Evolutionary conservation across 2,888 invertebrate species (phyloP).

Genomic region (Volucella inflata): DNA sequence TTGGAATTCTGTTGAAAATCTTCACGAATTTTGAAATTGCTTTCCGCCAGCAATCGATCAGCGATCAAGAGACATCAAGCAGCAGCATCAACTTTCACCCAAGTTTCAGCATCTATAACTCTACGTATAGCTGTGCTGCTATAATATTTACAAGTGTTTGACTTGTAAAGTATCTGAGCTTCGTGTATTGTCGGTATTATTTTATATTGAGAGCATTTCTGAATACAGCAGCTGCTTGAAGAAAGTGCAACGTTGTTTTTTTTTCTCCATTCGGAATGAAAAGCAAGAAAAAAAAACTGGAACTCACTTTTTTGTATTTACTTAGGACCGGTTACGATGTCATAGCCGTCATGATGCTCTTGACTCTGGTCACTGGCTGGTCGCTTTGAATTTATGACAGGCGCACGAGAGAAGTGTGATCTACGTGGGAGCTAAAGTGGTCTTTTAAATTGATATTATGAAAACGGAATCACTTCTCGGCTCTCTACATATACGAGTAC

Average conservation of each 20-base stretch:
- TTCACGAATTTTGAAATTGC: constrained; percentile 6
- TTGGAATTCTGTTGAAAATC: constrained; percentile 24
- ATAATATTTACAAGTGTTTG: constrained; percentile 28
- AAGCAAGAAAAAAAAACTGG: constrained; percentile 36
- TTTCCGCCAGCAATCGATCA: constrained; percentile 37
- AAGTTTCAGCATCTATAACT: neutral
- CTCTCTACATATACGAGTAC: too few species aligned
- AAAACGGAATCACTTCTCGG: neutral
- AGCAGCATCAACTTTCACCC: constrained; percentile 62
- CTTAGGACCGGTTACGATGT: constrained; percentile 52
- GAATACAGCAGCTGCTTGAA: constrained; percentile 7
- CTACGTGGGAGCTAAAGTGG: constrained; percentile 13
- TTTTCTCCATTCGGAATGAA: constrained; percentile 8
- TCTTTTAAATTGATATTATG: constrained; percentile 5
- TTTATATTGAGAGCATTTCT: constrained; percentile 31
- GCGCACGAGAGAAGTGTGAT: constrained; percentile 4
- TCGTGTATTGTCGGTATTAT: constrained; percentile 27
- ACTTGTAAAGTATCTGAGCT: constrained; percentile 30
- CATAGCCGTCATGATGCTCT: constrained; percentile 46
- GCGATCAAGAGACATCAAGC: constrained; percentile 29
- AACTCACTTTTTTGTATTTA: constrained; percentile 24
- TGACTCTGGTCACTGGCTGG: constrained; percentile 60
- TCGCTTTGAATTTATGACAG: constrained; percentile 11
- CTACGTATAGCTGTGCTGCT: neutral
- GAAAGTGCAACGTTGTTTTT: constrained; percentile 58